Percentiles rank a stretch among this genome's conserved stretches.
phyloP scores from a whole-genome alignment of 2,797 vertebrate genomes.

The Poecilia wingei region DNA sequence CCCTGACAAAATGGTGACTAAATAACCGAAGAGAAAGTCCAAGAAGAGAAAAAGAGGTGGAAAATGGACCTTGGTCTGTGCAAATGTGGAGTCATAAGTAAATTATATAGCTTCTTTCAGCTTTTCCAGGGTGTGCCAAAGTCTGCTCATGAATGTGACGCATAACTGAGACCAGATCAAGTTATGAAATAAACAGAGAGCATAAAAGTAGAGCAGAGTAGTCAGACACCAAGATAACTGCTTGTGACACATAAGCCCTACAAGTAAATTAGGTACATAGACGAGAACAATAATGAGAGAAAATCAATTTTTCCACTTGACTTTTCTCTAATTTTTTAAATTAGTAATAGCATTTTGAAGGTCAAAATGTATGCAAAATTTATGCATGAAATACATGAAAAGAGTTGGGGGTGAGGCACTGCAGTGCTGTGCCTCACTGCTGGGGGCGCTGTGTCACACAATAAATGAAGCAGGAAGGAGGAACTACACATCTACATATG shows the following conservation, averaged over 20 bases:
- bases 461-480: neutral
- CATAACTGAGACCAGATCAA: neutral
- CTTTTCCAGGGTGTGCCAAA: constrained; percentile 66
- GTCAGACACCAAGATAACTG: neutral
- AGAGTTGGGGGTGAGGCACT: neutral
- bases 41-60: constrained; percentile 4
- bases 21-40: neutral
- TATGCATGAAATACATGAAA: neutral
- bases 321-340: neutral
- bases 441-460: neutral
- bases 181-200: constrained; percentile 12
- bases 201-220: constrained; percentile 1
- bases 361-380: neutral
- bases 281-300: neutral
- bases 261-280: neutral
- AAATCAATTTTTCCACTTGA: neutral
- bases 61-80: constrained; percentile 44
- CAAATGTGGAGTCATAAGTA: constrained; percentile 41
- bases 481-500: neutral
- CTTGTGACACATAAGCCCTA: no score
- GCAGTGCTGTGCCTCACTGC: neutral
- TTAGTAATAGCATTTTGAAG: neutral
- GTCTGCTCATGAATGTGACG: constrained; percentile 11
- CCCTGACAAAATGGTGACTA: neutral
- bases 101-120: constrained; percentile 39